phyloP scores from a whole-genome alignment of 2,113 vertebrate genomes.

The Scophthalmus maximus region DNA sequence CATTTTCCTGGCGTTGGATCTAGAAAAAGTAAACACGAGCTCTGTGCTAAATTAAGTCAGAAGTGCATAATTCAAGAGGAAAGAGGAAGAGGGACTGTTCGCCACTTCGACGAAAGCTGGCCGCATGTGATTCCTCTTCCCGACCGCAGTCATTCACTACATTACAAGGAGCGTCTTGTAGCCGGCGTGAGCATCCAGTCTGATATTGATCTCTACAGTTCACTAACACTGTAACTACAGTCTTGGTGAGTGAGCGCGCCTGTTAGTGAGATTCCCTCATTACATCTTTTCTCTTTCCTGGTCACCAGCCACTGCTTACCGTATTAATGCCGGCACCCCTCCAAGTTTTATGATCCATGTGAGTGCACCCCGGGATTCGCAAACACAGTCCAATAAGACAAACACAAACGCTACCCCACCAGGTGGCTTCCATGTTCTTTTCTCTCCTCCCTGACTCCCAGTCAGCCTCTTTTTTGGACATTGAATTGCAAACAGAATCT shows the following conservation, averaged over 20 bases:
- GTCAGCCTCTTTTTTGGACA: constrained; percentile 9
- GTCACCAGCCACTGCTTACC: constrained; percentile 3
- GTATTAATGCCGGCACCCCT: background rate
- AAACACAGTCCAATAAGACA: constrained; percentile 9
- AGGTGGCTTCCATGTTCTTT: constrained; percentile 12
- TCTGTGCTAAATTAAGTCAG: constrained; percentile 40
- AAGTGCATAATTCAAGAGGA: constrained; percentile 35
- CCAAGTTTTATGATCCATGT: constrained; percentile 1
- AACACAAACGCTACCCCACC: background rate
- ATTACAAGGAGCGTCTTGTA: background rate
- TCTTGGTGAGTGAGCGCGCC: background rate
- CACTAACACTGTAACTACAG: constrained; percentile 18
- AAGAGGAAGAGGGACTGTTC: background rate
- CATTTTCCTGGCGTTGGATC: constrained; percentile 58
- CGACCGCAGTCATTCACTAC: constrained; percentile 43
- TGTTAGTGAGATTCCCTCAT: background rate
- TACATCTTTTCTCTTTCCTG: background rate
- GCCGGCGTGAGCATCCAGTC: background rate
- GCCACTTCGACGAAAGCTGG: constrained; percentile 2
- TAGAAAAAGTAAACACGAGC: constrained; percentile 37
- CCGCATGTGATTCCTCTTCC: constrained; percentile 43
- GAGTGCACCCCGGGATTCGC: background rate
- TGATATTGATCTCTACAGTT: constrained; percentile 15
- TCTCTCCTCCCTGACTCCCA: background rate
- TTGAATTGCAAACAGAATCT: background rate